phyloP scores from a whole-genome alignment of 2,888 invertebrate species.

The Euplexia lucipara region DNA sequence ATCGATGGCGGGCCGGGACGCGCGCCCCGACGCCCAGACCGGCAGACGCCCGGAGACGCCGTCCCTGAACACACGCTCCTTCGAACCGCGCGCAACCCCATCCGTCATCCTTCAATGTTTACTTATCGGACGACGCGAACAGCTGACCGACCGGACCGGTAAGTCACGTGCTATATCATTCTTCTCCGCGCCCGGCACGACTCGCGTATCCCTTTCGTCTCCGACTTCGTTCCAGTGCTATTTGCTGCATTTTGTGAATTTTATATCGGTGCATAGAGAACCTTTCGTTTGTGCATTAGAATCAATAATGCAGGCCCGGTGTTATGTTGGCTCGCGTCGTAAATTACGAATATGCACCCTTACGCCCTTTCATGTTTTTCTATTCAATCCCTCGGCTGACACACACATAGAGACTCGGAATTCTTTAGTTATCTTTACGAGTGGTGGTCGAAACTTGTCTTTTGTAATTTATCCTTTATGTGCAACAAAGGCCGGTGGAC shows the following conservation, averaged over 20 bases:
- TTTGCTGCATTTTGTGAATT: conserved; percentile 70
- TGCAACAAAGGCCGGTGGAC: conserved; percentile 84
- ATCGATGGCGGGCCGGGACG: conserved; percentile 90
- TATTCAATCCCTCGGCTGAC: conserved; percentile 80
- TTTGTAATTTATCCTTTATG: conserved; percentile 88
- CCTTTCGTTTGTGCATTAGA: conserved; percentile 79
- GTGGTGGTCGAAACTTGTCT: conserved; percentile 83
- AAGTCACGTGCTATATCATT: conserved; percentile 87
- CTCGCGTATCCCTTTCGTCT: conserved; percentile 59
- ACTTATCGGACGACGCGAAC: conserved; percentile 88
- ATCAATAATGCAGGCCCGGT: conserved; percentile 83
- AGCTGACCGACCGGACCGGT: conserved; percentile 90
- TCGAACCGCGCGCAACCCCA: conserved; percentile 79
- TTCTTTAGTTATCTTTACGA: conserved; percentile 88
- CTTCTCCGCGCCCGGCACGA: conserved; percentile 63
- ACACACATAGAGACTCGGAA: conserved; percentile 75
- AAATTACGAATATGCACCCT: conserved; percentile 88
- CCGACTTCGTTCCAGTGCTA: conserved; percentile 56
- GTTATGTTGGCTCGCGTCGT: conserved; percentile 78
- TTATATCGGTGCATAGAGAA: conserved; percentile 74
- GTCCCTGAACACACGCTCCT: conserved; percentile 84
- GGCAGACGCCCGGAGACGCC: conserved; percentile 91
- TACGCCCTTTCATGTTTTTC: conserved; percentile 84
- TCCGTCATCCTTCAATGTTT: conserved; percentile 88
- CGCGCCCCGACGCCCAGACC: conserved; percentile 92